Conservation (phyloP, 1,140 invertebrate genomes). For the Archivesica marissinica region DNA sequence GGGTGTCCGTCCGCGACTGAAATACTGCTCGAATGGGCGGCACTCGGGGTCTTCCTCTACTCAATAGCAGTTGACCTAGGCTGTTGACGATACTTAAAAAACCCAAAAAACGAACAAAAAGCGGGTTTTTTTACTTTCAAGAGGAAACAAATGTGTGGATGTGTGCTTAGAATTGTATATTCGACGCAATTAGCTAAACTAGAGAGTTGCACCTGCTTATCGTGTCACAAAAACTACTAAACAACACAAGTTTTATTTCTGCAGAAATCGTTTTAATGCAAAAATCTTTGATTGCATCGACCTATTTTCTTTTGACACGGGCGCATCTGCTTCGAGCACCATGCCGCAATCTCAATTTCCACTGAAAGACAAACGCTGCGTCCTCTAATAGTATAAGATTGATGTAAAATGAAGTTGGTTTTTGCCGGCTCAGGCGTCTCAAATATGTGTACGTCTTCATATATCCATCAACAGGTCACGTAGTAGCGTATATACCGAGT, state of each 20-base stretch:
- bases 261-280: neutral
- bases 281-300: neutral
- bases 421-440: slow-evolving; percentile 20
- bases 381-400: slow-evolving; percentile 12
- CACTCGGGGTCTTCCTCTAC: no score
- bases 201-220: slow-evolving; percentile 19
- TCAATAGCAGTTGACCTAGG: no score
- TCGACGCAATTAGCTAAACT: no score
- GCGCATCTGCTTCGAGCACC: neutral
- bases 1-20: no score
- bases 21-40: no score
- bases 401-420: neutral
- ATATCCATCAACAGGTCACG: slow-evolving; percentile 21
- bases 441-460: slow-evolving; percentile 24
- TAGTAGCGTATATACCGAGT: slow-evolving; percentile 23
- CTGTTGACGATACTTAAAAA: no score
- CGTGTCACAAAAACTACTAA: neutral
- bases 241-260: neutral
- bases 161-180: no score
- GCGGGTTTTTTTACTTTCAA: no score
- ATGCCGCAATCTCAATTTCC: neutral
- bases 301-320: neutral
- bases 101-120: no score
- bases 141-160: no score
- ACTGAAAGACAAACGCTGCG: slow-evolving; percentile 1